Base-by-base conservation (phyloP, 1,140 invertebrate species). In the Coenobita brevimanus region DNA sequence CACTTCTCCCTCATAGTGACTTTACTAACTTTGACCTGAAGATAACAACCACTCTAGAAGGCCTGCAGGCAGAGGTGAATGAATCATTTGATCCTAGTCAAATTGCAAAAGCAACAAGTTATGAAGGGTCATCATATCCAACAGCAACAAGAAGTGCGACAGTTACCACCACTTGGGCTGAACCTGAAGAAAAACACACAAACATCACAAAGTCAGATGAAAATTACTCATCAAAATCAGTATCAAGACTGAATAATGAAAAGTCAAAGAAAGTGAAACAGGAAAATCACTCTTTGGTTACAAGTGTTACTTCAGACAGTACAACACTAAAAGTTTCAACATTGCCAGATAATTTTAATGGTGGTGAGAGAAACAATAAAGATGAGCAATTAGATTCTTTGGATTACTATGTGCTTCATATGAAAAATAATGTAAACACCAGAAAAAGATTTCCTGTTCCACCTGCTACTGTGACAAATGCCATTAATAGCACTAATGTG, bases 101-200 rank as follows among this genome's bases (percentile, higher is more conserved):
- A 46, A 79, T 86, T 38, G 83, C 83, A 54, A 86, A 86, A 78
- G 83, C 83, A 60, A 86, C 83, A 46, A 86, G 75, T 60, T 86
- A 86, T 50, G 83, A 79, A 67, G 83, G 75, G 27, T 86, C 83
- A 27, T 79, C 75, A 21, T 86, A 86, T 33, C 69, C 83, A 1
- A 86, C 83, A 50, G 83, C 83, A 4, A 86, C 83, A 2, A 67
- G 83, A 79, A 86, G 83, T 69, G 83, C 83, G 13, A 86, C 83
- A n/a, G 83, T 86, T 13, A 86, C 83, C 36, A 82, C 80, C 21
- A 86, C 83, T 50, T 86, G 83, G 83, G 83, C 79, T 50, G 83
- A 86, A n/a, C 80, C 80, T 27, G 36, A 86, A 6, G 50, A 43
- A n/a, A 76, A 24, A n/a, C 50, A 64, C 17, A 1, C 54, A n/a